Percentiles rank a stretch among this genome's conserved stretches.
phyloP scores from a whole-genome alignment of 2,888 invertebrate species.

The Chironomus riparius region DNA sequence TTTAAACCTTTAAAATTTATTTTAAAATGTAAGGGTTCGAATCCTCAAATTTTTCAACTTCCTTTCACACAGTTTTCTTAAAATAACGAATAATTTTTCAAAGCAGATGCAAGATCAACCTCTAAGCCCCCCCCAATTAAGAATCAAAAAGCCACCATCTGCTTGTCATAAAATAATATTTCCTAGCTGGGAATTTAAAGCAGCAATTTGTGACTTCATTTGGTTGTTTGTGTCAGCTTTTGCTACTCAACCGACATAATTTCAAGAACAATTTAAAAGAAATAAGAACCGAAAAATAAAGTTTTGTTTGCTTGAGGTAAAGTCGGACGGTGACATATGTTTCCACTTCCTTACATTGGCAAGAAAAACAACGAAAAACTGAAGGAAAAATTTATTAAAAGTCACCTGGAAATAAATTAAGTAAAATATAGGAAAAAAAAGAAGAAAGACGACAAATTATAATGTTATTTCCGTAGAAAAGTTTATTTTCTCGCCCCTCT shows the following conservation, averaged over 20 bases:
- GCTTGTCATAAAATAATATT: too few relatives aligned
- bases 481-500: not conserved
- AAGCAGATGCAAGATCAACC: too few relatives aligned
- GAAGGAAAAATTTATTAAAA: not conserved
- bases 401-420: constrained; percentile 16
- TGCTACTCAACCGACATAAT: not conserved
- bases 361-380: not conserved
- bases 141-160: too few relatives aligned
- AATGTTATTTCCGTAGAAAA: not conserved
- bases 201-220: too few relatives aligned
- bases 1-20: too few relatives aligned
- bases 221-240: too few relatives aligned
- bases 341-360: not conserved
- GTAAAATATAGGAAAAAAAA: not conserved
- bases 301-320: not conserved
- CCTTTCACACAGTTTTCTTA: too few relatives aligned
- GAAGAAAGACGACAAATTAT: constrained; percentile 4
- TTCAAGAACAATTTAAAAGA: not conserved
- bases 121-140: too few relatives aligned
- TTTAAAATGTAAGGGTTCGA: too few relatives aligned
- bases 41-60: too few relatives aligned
- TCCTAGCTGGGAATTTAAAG: too few relatives aligned
- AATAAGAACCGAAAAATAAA: not conserved
- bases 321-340: not conserved
- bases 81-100: too few relatives aligned